Evolutionary conservation across 2,797 vertebrate species (phyloP).

Genomic region (Somateria mollissima): DNA sequence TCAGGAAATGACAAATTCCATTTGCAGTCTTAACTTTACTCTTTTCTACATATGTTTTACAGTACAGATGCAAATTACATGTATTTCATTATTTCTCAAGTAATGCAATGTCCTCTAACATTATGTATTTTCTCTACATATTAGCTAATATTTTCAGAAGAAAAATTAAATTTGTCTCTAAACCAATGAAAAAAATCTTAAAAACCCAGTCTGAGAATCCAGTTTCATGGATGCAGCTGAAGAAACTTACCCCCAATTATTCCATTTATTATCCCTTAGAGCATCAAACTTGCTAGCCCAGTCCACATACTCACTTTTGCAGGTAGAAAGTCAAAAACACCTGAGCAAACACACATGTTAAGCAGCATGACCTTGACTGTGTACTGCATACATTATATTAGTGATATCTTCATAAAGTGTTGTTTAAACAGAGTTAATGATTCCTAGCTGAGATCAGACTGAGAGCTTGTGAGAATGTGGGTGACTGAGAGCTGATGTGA

Average conservation of each 20-base stretch:
- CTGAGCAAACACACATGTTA: not conserved
- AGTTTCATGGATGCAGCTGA: not conserved
- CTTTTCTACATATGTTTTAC: not conserved
- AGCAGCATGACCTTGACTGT: conserved; percentile 24
- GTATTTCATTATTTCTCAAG: not conserved
- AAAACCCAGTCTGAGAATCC: not conserved
- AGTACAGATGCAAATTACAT: not conserved
- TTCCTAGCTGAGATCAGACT: not conserved
- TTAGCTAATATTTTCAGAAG: not conserved
- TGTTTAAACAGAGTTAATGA: conserved; percentile 14
- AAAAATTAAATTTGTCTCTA: not conserved
- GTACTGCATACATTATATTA: not conserved
- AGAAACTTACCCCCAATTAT: not conserved
- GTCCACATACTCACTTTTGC: not conserved
- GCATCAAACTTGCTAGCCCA: not conserved
- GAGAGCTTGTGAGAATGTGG: not conserved
- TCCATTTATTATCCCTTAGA: not conserved
- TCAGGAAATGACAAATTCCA: not conserved
- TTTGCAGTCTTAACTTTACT: not conserved
- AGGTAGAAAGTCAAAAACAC: not conserved
- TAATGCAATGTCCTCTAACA: not conserved
- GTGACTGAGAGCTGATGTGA: not conserved
- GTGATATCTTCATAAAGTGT: not conserved
- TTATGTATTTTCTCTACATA: not conserved
- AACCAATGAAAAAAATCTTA: not conserved